These are phyloP conservation scores for Petrocephalus schoutedeni DNA, from an alignment of 2,797 vertebrate genomes.

Conservation along the genomic window DNA sequence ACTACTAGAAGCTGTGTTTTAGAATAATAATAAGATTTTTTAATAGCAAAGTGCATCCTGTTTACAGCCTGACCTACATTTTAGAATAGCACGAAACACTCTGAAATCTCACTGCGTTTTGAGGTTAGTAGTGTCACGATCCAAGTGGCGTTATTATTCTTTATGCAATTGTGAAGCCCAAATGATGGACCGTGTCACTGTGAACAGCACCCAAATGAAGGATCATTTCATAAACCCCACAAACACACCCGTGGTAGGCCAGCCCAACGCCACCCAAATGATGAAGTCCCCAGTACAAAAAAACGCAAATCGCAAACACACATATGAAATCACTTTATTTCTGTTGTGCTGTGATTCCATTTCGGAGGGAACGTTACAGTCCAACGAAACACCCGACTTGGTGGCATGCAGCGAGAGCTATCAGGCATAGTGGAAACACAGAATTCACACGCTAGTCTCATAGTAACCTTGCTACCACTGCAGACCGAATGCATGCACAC, in stretches of 20 bases:
- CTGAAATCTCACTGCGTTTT: not conserved
- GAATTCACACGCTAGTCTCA: conserved; percentile 68
- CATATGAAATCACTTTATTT: conserved; percentile 81
- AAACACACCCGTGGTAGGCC: not conserved
- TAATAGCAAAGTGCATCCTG: conserved; percentile 7
- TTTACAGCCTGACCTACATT: conserved; percentile 51
- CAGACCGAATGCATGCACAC: conserved; percentile 75
- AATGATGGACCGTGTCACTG: not conserved
- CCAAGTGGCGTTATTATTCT: not conserved
- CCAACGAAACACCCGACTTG: conserved; percentile 61
- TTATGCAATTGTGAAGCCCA: not conserved
- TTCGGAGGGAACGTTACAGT: conserved; percentile 76
- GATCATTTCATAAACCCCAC: not conserved
- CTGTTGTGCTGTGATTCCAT: conserved; percentile 91
- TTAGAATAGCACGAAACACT: not conserved
- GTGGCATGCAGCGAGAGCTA: conserved; percentile 83
- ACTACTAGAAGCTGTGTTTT: conserved; percentile 28
- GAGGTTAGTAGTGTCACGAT: not conserved
- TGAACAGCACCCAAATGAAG: not conserved
- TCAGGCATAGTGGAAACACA: conserved; percentile 72
- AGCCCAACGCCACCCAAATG: not conserved
- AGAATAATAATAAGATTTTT: not conserved
- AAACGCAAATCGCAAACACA: conserved; percentile 61
- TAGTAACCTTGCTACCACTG: conserved; percentile 60
- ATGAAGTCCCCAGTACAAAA: conserved; percentile 27